These are phyloP conservation scores for Papilio glaucus DNA, from an alignment of 1,140 invertebrate species.

Conservation along the genomic window DNA sequence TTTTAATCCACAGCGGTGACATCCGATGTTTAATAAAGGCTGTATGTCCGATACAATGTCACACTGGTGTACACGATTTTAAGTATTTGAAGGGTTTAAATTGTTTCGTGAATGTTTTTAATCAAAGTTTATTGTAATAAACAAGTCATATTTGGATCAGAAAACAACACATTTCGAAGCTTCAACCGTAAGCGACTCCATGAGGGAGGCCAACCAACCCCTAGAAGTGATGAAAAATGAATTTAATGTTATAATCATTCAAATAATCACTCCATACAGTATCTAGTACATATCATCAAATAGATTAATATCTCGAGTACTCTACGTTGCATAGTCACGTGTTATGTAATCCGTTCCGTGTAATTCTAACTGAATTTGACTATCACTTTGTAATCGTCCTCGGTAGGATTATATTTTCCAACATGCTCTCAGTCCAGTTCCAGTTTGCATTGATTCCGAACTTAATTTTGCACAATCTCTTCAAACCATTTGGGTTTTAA, in stretches of 20 bases:
- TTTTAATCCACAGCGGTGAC: slow-evolving; percentile 11
- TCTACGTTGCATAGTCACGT: neutral
- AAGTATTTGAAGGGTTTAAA: slow-evolving; percentile 7
- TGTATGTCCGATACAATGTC: slow-evolving; percentile 9
- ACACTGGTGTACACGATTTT: slow-evolving; percentile 1
- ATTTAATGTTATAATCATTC: neutral
- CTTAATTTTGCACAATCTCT: neutral
- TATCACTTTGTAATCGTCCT: neutral
- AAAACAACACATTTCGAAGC: neutral
- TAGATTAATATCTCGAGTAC: neutral
- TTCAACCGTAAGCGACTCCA: no score
- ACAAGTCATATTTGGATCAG: neutral
- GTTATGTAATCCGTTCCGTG: neutral
- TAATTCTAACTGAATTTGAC: neutral
- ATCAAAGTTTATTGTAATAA: neutral
- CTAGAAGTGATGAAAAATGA: no score
- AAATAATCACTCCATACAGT: neutral
- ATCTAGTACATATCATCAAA: neutral
- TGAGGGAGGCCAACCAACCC: no score
- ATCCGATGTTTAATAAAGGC: slow-evolving; percentile 17
- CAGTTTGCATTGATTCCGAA: neutral
- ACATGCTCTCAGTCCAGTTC: neutral
- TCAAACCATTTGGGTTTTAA: neutral
- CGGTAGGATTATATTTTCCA: neutral
- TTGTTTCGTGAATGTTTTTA: neutral